These are phyloP conservation scores for Galemys pyrenaicus DNA, from an alignment of 2,113 vertebrate genomes.

Conservation along the genomic window DNA sequence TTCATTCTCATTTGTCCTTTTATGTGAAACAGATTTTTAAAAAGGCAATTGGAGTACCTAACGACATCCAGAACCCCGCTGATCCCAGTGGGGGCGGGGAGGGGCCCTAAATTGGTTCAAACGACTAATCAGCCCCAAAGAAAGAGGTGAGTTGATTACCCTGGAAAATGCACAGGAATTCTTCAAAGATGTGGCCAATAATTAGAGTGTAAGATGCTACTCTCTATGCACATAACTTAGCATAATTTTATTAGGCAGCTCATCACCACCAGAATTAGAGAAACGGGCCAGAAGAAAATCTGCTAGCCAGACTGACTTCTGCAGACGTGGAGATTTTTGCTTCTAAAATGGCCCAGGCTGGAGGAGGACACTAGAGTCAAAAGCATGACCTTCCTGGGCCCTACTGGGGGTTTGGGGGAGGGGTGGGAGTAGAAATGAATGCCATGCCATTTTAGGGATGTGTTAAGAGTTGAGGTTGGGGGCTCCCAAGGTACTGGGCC, in stretches of 20 bases:
- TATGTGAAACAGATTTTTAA: constrained; percentile 89
- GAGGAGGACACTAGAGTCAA: neutral
- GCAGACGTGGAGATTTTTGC: neutral
- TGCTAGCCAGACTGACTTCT: neutral
- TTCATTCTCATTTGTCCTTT: constrained; percentile 87
- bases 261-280: neutral
- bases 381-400: neutral
- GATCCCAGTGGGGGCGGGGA: constrained; percentile 52
- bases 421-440: neutral
- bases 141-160: constrained; percentile 67
- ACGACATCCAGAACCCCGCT: constrained; percentile 81
- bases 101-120: neutral
- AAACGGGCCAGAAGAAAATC: neutral
- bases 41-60: constrained; percentile 82
- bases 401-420: rapidly evolving
- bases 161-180: neutral
- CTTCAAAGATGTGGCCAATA: constrained; percentile 25
- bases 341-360: neutral
- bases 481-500: neutral
- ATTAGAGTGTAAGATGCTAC: constrained; percentile 45
- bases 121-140: constrained; percentile 45
- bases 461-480: neutral
- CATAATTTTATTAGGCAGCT: constrained; percentile 33
- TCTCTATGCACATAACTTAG: constrained; percentile 48
- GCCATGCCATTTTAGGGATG: rapidly evolving